A percentile compares a stretch with the other conserved stretches of the same genome.
phyloP scores from a whole-genome alignment of 2,888 invertebrate species.

The Plagiodera versicolora region DNA sequence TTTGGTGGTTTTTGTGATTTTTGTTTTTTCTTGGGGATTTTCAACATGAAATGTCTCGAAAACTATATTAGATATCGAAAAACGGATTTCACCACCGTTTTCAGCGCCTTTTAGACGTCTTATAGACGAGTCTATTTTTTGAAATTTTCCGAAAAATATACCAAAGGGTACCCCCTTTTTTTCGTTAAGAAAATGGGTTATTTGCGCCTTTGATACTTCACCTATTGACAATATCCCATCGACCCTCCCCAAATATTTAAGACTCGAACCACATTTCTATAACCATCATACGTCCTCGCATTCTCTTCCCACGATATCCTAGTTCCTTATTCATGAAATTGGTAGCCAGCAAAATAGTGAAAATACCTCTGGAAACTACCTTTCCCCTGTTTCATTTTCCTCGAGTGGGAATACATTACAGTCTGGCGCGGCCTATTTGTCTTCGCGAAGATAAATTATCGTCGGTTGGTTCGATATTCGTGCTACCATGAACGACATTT shows the following conservation, averaged over 20 bases:
- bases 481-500: background rate
- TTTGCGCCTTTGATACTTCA: too few species aligned
- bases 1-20: too few species aligned
- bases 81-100: too few species aligned
- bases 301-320: background rate
- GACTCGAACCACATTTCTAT: background rate
- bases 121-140: too few species aligned
- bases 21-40: too few species aligned
- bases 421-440: background rate
- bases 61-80: too few species aligned
- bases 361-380: background rate
- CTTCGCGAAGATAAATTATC: background rate
- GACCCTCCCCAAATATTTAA: background rate
- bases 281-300: background rate
- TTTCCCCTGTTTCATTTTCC: background rate
- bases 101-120: too few species aligned
- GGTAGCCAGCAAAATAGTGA: background rate
- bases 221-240: background rate
- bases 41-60: too few species aligned
- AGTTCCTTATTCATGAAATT: background rate
- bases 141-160: too few species aligned
- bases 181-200: too few species aligned
- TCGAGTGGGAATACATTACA: slow-evolving; percentile 1
- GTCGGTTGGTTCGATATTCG: background rate
- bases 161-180: too few species aligned